These are phyloP conservation scores for Lacanobia oleracea DNA, from an alignment of 2,888 invertebrate genomes.

Conservation along the genomic window DNA sequence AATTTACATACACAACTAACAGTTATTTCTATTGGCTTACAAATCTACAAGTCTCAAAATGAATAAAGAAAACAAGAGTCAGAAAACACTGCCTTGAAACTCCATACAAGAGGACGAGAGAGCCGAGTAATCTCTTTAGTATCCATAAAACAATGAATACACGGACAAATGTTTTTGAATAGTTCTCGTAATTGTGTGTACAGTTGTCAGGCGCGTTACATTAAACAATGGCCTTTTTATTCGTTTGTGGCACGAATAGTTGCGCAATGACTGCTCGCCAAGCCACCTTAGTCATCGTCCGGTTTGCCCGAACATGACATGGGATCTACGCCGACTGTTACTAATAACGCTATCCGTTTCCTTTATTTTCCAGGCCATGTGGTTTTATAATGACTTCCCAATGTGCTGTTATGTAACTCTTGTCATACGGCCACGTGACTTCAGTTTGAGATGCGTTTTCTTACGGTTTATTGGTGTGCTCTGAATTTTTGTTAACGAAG, in stretches of 20 bases:
- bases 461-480: not conserved
- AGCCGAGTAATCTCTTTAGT: constrained; percentile 2
- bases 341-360: constrained; percentile 62
- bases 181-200: constrained; percentile 58
- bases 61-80: not conserved
- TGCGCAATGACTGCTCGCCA: constrained; percentile 57
- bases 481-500: constrained; percentile 1
- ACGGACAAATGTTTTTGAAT: constrained; percentile 26
- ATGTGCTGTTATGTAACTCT: constrained; percentile 24
- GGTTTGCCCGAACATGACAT: constrained; percentile 48
- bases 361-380: constrained; percentile 57
- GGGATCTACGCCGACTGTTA: constrained; percentile 57
- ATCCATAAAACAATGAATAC: constrained; percentile 6
- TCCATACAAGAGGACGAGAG: not conserved
- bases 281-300: constrained; percentile 61
- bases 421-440: constrained; percentile 2
- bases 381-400: constrained; percentile 31
- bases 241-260: constrained; percentile 60
- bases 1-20: no score
- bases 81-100: not conserved
- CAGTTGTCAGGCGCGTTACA: constrained; percentile 56
- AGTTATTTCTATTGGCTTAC: no score
- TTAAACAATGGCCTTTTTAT: constrained; percentile 66
- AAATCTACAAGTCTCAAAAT: not conserved
- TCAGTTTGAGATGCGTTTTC: constrained; percentile 9